These are phyloP conservation scores for Epinephelus cyanopodus DNA, from an alignment of 2,113 vertebrate genomes.

Conservation along the genomic window DNA sequence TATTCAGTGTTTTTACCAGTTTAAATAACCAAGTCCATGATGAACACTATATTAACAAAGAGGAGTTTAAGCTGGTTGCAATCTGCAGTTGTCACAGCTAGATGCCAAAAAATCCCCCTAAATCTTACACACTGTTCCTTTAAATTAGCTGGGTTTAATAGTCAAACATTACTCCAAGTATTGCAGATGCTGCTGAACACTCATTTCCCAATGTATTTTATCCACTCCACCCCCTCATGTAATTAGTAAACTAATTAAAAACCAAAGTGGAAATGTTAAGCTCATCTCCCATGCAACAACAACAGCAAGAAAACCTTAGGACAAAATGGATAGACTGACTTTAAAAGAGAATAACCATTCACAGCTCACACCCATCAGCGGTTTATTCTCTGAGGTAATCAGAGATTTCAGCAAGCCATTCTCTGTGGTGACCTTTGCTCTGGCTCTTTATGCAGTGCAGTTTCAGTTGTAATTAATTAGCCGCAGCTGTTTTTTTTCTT, in stretches of 20 bases:
- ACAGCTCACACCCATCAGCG: neutral
- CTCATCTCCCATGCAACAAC: slow-evolving; percentile 1
- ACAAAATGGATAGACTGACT: neutral
- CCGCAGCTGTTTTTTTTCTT: slow-evolving; percentile 12
- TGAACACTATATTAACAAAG: too few relatives aligned
- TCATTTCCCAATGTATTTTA: slow-evolving; percentile 5
- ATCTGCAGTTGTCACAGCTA: too few relatives aligned
- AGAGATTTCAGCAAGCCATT: slow-evolving; percentile 27
- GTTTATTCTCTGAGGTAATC: slow-evolving; percentile 1
- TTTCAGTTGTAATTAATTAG: slow-evolving; percentile 47
- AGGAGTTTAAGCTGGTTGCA: too few relatives aligned
- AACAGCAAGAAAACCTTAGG: neutral
- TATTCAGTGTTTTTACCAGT: too few relatives aligned
- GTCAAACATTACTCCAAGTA: slow-evolving; percentile 10
- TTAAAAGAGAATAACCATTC: slow-evolving; percentile 11
- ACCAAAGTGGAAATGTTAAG: slow-evolving; percentile 6
- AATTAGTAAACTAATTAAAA: neutral
- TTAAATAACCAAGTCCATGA: too few relatives aligned
- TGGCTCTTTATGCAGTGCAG: slow-evolving; percentile 27
- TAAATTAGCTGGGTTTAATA: slow-evolving; percentile 42
- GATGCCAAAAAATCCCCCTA: too few relatives aligned
- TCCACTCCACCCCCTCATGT: slow-evolving; percentile 4
- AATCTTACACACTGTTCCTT: too few relatives aligned
- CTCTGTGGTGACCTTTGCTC: slow-evolving; percentile 47
- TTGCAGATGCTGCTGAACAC: slow-evolving; percentile 7